Evolutionary conservation across 2,797 vertebrate genomes (phyloP).

Genomic region (Mionectes olivaceus): DNA sequence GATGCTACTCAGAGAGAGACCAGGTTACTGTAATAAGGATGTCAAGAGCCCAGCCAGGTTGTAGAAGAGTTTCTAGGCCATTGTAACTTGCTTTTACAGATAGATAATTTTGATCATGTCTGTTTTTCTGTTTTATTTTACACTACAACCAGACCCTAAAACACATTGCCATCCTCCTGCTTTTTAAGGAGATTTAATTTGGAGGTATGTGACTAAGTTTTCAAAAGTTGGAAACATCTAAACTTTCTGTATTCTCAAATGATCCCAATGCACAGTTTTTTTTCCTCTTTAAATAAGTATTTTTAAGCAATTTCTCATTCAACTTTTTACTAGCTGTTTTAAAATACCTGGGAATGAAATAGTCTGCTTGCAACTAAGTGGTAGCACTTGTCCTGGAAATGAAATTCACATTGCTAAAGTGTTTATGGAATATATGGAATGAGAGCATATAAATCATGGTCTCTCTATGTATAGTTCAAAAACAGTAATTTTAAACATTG

Average conservation of each 20-base stretch:
- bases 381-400: conserved; percentile 52
- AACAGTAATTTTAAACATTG: neutral
- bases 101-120: neutral
- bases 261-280: neutral
- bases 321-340: conserved; percentile 26
- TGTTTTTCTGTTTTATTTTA: neutral
- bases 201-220: neutral
- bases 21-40: neutral
- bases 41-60: neutral
- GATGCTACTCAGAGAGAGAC: neutral
- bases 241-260: neutral
- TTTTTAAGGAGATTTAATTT: neutral
- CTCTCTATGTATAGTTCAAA: conserved; percentile 6
- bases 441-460: neutral
- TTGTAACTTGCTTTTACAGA: neutral
- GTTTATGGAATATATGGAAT: conserved; percentile 59
- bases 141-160: neutral
- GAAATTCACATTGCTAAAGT: conserved; percentile 44
- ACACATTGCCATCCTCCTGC: neutral
- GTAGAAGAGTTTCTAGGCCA: neutral
- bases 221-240: neutral
- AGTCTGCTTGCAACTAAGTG: neutral
- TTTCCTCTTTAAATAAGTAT: neutral
- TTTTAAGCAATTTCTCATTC: neutral
- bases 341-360: conserved; percentile 25